Percentiles rank a stretch among this genome's conserved stretches.
Evolutionary conservation across 2,113 vertebrate genomes (phyloP).

Genomic region (Xyliphius kryptos): DNA sequence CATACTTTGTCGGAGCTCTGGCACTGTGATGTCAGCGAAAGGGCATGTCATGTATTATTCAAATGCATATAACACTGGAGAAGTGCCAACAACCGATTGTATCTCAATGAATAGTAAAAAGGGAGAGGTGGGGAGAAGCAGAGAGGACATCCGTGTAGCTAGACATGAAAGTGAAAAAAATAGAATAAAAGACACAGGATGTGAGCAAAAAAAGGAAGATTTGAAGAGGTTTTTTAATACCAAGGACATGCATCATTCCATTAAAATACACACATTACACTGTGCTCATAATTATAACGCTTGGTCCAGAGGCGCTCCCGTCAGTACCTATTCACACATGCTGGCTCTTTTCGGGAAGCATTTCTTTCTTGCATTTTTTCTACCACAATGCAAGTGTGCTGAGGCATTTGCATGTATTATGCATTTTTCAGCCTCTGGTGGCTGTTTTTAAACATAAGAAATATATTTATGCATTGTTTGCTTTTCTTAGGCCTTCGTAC

Average conservation of each 20-base stretch:
- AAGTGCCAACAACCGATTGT: slow-evolving; percentile 66
- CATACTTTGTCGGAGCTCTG: slow-evolving; percentile 69
- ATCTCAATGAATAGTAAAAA: slow-evolving; percentile 66
- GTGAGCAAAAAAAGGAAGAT: slow-evolving; percentile 28
- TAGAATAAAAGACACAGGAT: slow-evolving; percentile 39
- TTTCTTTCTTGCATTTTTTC: neutral
- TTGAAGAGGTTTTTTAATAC: slow-evolving; percentile 47
- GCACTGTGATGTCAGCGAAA: slow-evolving; percentile 68
- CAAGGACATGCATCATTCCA: slow-evolving; percentile 39
- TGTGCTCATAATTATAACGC: slow-evolving; percentile 36
- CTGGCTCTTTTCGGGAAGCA: too few species aligned
- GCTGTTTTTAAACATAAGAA: slow-evolving; percentile 19
- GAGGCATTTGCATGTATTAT: slow-evolving; percentile 20
- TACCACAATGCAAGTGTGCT: neutral
- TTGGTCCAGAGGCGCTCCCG: slow-evolving; percentile 32
- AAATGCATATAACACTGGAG: slow-evolving; percentile 69
- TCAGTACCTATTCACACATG: slow-evolving; percentile 29
- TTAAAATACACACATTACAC: slow-evolving; percentile 48
- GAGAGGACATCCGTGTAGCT: slow-evolving; percentile 41
- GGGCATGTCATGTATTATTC: slow-evolving; percentile 76
- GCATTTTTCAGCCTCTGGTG: slow-evolving; percentile 2
- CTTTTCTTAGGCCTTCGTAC: slow-evolving; percentile 20
- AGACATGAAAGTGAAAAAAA: slow-evolving; percentile 40
- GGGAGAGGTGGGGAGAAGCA: slow-evolving; percentile 37
- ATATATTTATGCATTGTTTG: slow-evolving; percentile 17